Evolutionary conservation across 2,888 invertebrate species (phyloP), one percentile per base, ranked within the genome.

Genomic region (Laothoe populi): DNA sequence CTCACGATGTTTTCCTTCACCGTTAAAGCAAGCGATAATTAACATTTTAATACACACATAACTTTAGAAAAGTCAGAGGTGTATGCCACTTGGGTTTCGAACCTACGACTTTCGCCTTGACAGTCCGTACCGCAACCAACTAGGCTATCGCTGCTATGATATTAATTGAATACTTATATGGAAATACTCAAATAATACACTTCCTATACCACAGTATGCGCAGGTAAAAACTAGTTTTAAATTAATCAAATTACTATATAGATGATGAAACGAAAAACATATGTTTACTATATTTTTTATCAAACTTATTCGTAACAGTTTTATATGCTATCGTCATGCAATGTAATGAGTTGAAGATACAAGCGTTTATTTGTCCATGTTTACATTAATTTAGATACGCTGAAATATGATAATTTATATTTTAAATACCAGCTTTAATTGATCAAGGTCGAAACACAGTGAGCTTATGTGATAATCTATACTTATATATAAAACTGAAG

Each of bases 201-300:
- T 49, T 45, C 19, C 21, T 26, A 31, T 11, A 10, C 35, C 16
- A 19, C 16, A 35, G 31, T 35, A 35, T 53, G 19, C 35, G 49
- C 31, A 53, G 35, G 35, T 35, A 35, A 35, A 31, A 21, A 53
- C 31, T 19, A 21, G 53, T 19, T 35, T 16, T 11, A 53, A 35
- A 53, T 53, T 53, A 35, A 53, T 35, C 31, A 53, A 53, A 53
- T 35, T 53, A 21, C 53, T 16, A 35, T 35, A 53, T 53, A 53
- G 11, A 53, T 53, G 31, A 53, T 53, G 53, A 53, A 53, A 53
- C 35, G 35, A 53, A 53, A 53, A 53, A 53, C 31, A 53, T 35
- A 35, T 53, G 53, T 53, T 53, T 53, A 53, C 53, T 31, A 11
- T 19, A 35, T 53, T 53, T 53, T 53, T 53, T 53, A 35, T 53